Percentiles rank a stretch among this genome's conserved stretches.
phyloP scores from a whole-genome alignment of 2,888 invertebrate genomes.

The Euclidia mi region DNA sequence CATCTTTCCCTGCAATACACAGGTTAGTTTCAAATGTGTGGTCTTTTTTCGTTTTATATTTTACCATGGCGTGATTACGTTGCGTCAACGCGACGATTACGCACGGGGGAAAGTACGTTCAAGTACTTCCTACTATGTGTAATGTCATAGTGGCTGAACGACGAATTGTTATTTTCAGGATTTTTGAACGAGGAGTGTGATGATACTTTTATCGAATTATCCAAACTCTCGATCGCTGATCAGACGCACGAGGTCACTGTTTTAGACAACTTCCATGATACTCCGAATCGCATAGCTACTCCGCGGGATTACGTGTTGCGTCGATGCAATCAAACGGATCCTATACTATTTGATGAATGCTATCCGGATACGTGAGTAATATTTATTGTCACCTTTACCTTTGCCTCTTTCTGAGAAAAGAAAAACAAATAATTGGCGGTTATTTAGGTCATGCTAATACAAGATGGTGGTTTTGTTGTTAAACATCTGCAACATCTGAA shows the following conservation, averaged over 20 bases:
- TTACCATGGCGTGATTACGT: conserved; percentile 57
- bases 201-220: conserved; percentile 89
- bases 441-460: conserved; percentile 67
- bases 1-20: conserved; percentile 90
- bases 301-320: conserved; percentile 90
- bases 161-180: conserved; percentile 75
- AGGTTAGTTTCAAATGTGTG: conserved; percentile 74
- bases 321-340: conserved; percentile 92
- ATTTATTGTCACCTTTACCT: conserved; percentile 11
- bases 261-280: conserved; percentile 82
- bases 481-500: conserved; percentile 44
- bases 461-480: conserved; percentile 63
- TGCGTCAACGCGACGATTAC: conserved; percentile 72
- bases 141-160: conserved; percentile 61
- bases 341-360: conserved; percentile 91
- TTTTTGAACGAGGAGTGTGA: conserved; percentile 89
- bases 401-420: background rate
- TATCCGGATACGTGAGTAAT: conserved; percentile 91
- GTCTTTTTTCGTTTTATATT: conserved; percentile 22
- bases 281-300: conserved; percentile 74
- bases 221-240: conserved; percentile 87
- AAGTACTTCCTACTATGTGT: conserved; percentile 84
- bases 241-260: conserved; percentile 82
- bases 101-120: conserved; percentile 82
- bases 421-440: conserved; percentile 34